These are phyloP conservation scores for Notechis scutatus DNA, from an alignment of 2,113 vertebrate genomes.

Conservation along the genomic window DNA sequence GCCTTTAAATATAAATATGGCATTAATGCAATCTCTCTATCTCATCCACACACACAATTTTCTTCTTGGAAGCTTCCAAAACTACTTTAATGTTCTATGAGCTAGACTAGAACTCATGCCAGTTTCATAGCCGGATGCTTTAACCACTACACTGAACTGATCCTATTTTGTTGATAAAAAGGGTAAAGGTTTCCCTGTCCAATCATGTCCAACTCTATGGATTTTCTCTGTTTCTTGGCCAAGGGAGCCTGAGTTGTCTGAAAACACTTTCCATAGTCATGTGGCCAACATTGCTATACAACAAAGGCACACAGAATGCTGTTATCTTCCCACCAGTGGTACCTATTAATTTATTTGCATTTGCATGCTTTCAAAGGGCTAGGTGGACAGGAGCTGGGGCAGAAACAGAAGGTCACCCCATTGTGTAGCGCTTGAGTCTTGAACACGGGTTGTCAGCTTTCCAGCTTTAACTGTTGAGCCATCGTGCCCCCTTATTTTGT, in stretches of 20 bases:
- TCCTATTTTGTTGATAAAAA: neutral
- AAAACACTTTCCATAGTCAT: neutral
- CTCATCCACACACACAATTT: neutral
- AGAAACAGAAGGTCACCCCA: neutral
- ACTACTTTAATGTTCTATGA: no score
- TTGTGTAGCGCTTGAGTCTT: neutral
- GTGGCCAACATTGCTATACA: neutral
- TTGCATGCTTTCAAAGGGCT: neutral
- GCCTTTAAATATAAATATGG: neutral
- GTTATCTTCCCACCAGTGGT: neutral
- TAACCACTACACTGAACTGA: neutral
- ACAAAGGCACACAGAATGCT: neutral
- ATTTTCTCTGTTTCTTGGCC: neutral
- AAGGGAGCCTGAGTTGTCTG: neutral
- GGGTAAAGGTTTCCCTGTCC: neutral
- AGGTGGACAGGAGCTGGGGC: neutral
- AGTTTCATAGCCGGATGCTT: neutral
- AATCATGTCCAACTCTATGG: neutral
- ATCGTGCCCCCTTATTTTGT: neutral
- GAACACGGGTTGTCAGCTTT: neutral
- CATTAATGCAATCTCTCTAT: neutral
- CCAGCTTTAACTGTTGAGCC: neutral
- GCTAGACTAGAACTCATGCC: neutral
- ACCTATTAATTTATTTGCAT: neutral
- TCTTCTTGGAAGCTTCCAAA: neutral